These are phyloP conservation scores for Cossypha dichroa DNA, from an alignment of 2,797 vertebrate genomes.

Conservation along the genomic window DNA sequence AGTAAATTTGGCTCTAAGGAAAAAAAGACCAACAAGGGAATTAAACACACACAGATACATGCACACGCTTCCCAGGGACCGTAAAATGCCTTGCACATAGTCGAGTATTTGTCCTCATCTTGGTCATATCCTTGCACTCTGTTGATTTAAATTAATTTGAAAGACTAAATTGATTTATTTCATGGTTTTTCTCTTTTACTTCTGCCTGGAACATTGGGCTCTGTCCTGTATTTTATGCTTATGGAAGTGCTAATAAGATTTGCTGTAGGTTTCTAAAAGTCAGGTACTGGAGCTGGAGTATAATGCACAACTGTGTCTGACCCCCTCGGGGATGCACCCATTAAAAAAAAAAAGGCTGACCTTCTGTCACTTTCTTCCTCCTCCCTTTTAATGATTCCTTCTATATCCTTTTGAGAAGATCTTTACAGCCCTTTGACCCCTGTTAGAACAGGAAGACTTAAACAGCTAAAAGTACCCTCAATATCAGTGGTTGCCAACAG, in stretches of 20 bases:
- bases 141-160: constrained; percentile 52
- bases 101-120: constrained; percentile 31
- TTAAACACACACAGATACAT: constrained; percentile 5
- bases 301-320: constrained; percentile 61
- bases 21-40: constrained; percentile 53
- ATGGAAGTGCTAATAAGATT: constrained; percentile 70
- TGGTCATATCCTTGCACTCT: not conserved
- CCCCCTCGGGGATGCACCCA: constrained; percentile 74
- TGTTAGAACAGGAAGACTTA: constrained; percentile 80
- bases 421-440: constrained; percentile 81
- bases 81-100: not conserved
- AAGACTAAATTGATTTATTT: constrained; percentile 61
- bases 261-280: constrained; percentile 64
- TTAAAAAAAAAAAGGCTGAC: constrained; percentile 77
- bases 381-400: constrained; percentile 81
- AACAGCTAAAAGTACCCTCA: constrained; percentile 77
- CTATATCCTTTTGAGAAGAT: constrained; percentile 80
- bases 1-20: constrained; percentile 63
- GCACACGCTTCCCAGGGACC: not conserved
- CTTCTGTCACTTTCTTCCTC: constrained; percentile 78
- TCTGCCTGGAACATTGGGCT: constrained; percentile 2
- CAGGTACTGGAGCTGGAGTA: constrained; percentile 69
- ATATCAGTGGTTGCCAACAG: constrained; percentile 60
- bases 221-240: constrained; percentile 31
- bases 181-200: constrained; percentile 42